Conservation (phyloP, 2,113 vertebrate species). For the Aspiorhynchus laticeps region DNA sequence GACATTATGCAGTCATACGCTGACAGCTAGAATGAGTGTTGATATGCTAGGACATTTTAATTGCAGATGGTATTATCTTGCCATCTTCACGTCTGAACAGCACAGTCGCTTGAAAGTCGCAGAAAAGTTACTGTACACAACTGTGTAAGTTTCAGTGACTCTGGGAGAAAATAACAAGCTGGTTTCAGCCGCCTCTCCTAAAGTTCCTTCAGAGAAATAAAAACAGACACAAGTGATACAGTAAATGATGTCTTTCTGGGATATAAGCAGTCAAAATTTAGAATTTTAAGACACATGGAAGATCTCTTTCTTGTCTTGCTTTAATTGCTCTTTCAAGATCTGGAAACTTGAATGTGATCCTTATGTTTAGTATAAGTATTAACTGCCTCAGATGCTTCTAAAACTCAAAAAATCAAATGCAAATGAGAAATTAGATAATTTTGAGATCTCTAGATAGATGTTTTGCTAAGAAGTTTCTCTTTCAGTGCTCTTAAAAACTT, state of each 20-base stretch:
- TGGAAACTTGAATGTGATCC: background rate
- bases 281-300: background rate
- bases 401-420: no score
- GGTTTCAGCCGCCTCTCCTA: background rate
- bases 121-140: constrained; percentile 46
- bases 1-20: constrained; percentile 70
- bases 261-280: background rate
- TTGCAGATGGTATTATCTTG: constrained; percentile 76
- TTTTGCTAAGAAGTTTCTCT: no score
- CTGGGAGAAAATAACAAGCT: background rate
- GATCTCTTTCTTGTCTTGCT: background rate
- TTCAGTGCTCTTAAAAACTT: no score
- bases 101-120: constrained; percentile 39
- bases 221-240: background rate
- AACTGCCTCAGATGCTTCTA: no score
- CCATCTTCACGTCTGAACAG: constrained; percentile 59
- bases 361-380: background rate
- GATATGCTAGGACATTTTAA: constrained; percentile 76
- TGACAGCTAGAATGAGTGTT: constrained; percentile 69
- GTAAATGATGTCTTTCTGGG: background rate
- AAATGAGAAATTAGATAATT: no score
- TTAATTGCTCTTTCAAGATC: background rate
- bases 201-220: background rate
- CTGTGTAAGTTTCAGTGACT: constrained; percentile 1
- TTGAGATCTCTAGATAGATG: no score